These are phyloP conservation scores for Trididemnum miniatum DNA, from an alignment of 23 tunicate genomes.

Conservation along the genomic window DNA sequence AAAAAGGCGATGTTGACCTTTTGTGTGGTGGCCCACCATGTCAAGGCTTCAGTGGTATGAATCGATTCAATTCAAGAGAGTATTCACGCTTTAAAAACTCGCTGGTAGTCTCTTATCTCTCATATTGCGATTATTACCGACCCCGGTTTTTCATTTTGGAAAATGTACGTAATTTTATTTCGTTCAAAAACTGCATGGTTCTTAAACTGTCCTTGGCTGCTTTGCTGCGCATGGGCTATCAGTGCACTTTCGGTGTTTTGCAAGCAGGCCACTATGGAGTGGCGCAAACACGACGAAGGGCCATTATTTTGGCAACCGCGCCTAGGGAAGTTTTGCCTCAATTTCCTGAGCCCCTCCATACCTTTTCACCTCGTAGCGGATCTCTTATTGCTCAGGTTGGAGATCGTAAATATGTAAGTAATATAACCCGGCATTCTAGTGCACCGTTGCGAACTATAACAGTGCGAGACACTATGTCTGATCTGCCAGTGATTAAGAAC, in stretches of 20 bases:
- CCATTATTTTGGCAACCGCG: conserved; percentile 86
- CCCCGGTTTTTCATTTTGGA: conserved; percentile 82
- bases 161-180: conserved; percentile 86
- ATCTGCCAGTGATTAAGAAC: conserved; percentile 78
- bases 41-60: conserved; percentile 98
- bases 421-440: conserved; percentile 41
- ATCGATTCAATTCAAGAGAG: conserved; percentile 84
- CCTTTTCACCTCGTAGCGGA: conserved; percentile 72
- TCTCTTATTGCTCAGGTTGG: conserved; percentile 64
- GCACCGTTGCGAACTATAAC: conserved; percentile 90
- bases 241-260: conserved; percentile 83
- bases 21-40: conserved; percentile 96
- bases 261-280: conserved; percentile 96
- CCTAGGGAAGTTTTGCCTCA: conserved; percentile 85
- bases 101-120: conserved; percentile 74
- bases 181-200: conserved; percentile 79
- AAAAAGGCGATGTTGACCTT: conserved; percentile 86
- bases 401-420: conserved; percentile 54
- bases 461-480: conserved; percentile 89
- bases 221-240: conserved; percentile 82
- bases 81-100: conserved; percentile 86
- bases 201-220: conserved; percentile 73
- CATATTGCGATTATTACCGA: conserved; percentile 89
- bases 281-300: conserved; percentile 83
- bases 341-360: conserved; percentile 88